phyloP scores from a whole-genome alignment of 2,888 invertebrate species.

The Drosophila koepferae region DNA sequence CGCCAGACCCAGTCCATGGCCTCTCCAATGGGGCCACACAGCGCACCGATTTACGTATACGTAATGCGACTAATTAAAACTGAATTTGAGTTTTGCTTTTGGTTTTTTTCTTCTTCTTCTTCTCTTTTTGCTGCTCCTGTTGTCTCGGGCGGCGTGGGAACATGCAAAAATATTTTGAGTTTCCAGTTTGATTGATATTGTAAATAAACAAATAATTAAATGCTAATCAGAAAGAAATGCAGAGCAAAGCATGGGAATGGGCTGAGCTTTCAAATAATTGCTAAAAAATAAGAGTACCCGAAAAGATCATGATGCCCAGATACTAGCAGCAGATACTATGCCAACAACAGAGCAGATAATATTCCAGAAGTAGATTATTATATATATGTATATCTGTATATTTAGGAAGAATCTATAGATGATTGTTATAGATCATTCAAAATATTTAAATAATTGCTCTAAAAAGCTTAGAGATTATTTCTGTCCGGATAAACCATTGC shows the following conservation, averaged over 20 bases:
- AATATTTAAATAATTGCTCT: too few species aligned
- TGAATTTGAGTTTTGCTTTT: constrained; percentile 57
- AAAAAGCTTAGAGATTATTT: not conserved
- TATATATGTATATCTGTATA: too few species aligned
- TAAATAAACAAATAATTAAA: constrained; percentile 49
- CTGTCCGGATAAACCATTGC: not conserved
- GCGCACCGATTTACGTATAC: constrained; percentile 60
- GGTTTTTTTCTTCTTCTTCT: not conserved
- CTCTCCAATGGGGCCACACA: constrained; percentile 50
- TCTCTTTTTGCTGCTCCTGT: not conserved
- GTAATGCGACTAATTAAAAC: constrained; percentile 77
- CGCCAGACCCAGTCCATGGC: constrained; percentile 43
- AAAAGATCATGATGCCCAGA: too few species aligned
- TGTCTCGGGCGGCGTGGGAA: constrained; percentile 61
- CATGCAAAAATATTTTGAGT: constrained; percentile 40
- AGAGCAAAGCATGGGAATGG: constrained; percentile 35
- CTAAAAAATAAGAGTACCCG: not conserved
- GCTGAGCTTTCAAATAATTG: not conserved
- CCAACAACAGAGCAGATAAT: too few species aligned
- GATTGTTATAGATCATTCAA: too few species aligned
- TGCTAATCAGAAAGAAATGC: constrained; percentile 39
- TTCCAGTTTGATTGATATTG: constrained; percentile 44
- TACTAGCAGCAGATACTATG: too few species aligned
- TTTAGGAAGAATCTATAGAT: too few species aligned
- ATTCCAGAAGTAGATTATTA: too few species aligned